Percentiles rank a stretch among this genome's conserved stretches.
Evolutionary conservation across 2,888 invertebrate species (phyloP).

Genomic region (Machimus atricapillus): DNA sequence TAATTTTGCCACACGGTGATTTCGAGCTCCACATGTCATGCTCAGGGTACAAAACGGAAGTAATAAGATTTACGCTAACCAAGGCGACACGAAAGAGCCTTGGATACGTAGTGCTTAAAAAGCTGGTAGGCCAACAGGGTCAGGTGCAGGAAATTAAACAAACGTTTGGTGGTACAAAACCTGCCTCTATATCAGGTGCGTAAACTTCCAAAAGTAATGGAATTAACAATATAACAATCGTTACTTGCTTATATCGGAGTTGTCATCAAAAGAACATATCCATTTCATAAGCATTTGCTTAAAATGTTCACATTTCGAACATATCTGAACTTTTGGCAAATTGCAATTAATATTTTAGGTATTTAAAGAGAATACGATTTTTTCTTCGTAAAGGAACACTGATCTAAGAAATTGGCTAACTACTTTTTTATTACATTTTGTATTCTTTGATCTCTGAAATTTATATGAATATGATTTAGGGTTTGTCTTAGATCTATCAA

Average conservation of each 20-base stretch:
- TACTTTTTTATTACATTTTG: background rate
- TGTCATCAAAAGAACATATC: background rate
- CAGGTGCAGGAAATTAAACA: background rate
- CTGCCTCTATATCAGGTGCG: slow-evolving; percentile 47
- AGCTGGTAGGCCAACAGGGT: background rate
- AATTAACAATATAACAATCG: background rate
- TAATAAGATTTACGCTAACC: slow-evolving; percentile 57
- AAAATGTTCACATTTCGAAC: background rate
- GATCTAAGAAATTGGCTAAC: background rate
- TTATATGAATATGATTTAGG: slow-evolving; percentile 57
- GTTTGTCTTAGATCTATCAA: slow-evolving; percentile 67
- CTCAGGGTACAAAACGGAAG: slow-evolving; percentile 67
- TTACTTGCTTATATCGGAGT: background rate
- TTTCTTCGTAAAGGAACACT: background rate
- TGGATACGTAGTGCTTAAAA: slow-evolving; percentile 47
- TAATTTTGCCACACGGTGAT: slow-evolving; percentile 73
- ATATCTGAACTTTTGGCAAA: no score
- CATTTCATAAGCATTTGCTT: no score
- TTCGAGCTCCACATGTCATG: slow-evolving; percentile 71
- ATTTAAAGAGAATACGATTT: background rate
- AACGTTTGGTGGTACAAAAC: background rate
- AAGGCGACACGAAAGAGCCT: slow-evolving; percentile 52
- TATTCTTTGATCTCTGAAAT: background rate
- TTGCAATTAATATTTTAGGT: no score
- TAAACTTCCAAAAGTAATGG: background rate